Evolutionary conservation across 2,113 vertebrate genomes (phyloP).

Genomic region (Mohoua ochrocephala): DNA sequence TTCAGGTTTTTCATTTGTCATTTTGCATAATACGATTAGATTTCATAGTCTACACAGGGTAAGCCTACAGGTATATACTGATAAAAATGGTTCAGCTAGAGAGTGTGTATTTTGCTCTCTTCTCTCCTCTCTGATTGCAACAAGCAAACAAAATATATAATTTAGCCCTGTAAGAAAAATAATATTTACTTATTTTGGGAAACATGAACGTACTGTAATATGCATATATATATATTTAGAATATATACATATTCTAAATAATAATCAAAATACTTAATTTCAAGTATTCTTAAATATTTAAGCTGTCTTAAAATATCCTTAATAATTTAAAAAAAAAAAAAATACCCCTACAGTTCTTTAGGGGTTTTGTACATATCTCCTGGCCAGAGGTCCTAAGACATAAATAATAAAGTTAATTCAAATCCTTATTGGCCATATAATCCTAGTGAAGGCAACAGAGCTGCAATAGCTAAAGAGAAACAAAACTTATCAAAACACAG

Average conservation of each 20-base stretch:
- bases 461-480: background rate
- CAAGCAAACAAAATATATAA: background rate
- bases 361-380: background rate
- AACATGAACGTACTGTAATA: background rate
- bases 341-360: accelerated
- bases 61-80: background rate
- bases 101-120: background rate
- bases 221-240: background rate
- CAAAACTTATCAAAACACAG: background rate
- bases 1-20: background rate
- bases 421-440: background rate
- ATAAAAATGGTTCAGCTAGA: background rate
- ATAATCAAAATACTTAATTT: background rate
- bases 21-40: background rate
- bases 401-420: background rate
- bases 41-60: background rate
- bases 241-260: background rate
- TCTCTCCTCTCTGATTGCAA: background rate
- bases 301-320: background rate
- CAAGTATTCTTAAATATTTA: background rate
- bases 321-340: background rate
- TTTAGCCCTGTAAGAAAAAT: background rate
- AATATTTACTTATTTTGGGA: background rate
- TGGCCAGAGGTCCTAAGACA: background rate
- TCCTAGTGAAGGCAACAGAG: background rate